Evolutionary conservation across 1,140 invertebrate species (phyloP).

Genomic region (Pomacea maculata): DNA sequence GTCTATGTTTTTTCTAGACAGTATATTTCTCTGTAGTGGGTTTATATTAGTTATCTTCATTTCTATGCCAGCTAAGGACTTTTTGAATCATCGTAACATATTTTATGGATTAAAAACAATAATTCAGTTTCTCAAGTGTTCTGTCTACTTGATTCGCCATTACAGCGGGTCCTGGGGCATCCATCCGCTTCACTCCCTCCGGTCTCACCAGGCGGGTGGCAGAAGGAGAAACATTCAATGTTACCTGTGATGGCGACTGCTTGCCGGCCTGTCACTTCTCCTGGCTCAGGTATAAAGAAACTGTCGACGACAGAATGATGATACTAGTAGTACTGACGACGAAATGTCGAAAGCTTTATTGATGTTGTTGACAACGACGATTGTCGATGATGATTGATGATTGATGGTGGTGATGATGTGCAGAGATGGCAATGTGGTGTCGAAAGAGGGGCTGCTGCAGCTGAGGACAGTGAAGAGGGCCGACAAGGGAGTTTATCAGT

Average conservation of each 20-base stretch:
- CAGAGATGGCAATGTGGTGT: not conserved
- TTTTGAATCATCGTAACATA: too few species aligned
- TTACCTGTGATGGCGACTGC: slow-evolving; percentile 19
- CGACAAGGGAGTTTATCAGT: slow-evolving; percentile 9
- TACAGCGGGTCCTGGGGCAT: slow-evolving; percentile 10
- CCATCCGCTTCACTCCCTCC: slow-evolving; percentile 12
- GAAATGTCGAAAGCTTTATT: not conserved
- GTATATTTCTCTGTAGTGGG: too few species aligned
- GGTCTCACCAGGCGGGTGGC: not conserved
- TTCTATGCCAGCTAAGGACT: too few species aligned
- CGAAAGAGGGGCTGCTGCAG: not conserved
- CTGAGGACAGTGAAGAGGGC: not conserved
- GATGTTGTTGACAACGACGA: not conserved
- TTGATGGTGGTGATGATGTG: slow-evolving; percentile 4
- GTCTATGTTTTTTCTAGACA: too few species aligned
- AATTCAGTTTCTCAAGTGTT: too few species aligned
- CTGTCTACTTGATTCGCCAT: too few species aligned
- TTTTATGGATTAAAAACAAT: too few species aligned
- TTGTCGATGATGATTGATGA: slow-evolving; percentile 2
- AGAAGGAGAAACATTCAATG: not conserved
- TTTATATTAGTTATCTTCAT: too few species aligned
- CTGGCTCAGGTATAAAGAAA: slow-evolving; percentile 8
- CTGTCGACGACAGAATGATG: not conserved
- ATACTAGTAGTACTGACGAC: not conserved
- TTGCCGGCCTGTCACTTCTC: slow-evolving; percentile 13